Evolutionary conservation across 2,888 invertebrate species (phyloP).

Genomic region (Drosophila robusta): DNA sequence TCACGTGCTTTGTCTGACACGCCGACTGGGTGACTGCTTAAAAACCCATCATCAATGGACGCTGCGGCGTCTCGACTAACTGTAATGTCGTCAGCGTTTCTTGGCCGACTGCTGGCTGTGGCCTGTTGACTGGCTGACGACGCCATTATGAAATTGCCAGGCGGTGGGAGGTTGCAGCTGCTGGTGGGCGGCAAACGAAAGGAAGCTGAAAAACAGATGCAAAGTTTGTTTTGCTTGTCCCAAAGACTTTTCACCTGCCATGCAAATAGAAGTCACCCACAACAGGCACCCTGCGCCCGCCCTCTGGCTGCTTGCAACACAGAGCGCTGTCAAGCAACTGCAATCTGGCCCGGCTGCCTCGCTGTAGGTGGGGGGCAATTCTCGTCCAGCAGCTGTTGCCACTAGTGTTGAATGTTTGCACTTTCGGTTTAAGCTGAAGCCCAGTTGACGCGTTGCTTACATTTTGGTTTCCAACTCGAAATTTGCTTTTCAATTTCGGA

Average conservation of each 20-base stretch:
- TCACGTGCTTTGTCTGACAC: constrained; percentile 28
- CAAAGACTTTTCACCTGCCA: constrained; percentile 76
- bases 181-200: constrained; percentile 1
- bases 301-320: constrained; percentile 21
- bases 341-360: constrained; percentile 37
- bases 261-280: constrained; percentile 61
- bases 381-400: constrained; percentile 72
- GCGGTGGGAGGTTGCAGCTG: constrained; percentile 21
- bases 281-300: constrained; percentile 17
- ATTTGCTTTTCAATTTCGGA: constrained; percentile 62
- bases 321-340: constrained; percentile 23
- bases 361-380: constrained; percentile 38
- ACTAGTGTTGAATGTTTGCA: constrained; percentile 76
- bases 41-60: constrained; percentile 57
- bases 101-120: constrained; percentile 36
- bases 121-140: constrained; percentile 57
- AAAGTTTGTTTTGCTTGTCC: constrained; percentile 67
- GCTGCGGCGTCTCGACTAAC: constrained; percentile 63
- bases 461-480: constrained; percentile 37
- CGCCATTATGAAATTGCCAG: constrained; percentile 76
- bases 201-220: constrained; percentile 56
- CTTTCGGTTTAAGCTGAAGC: constrained; percentile 54
- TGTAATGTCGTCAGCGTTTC: constrained; percentile 74
- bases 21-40: constrained; percentile 53
- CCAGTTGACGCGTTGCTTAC: constrained; percentile 26